phyloP scores from a whole-genome alignment of 2,888 invertebrate species.

The Osedax fenrisi region DNA sequence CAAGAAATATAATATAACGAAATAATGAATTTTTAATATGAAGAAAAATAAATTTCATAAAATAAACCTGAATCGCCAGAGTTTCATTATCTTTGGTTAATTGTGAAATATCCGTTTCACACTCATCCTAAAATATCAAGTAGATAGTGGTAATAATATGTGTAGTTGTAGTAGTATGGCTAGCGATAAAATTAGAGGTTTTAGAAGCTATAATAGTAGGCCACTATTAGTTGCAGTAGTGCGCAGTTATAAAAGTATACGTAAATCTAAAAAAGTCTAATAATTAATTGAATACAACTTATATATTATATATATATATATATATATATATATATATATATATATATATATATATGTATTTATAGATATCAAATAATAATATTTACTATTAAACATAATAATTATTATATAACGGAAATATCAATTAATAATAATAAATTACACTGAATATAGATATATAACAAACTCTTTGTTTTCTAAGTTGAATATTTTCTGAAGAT shows the following conservation, averaged over 20 bases:
- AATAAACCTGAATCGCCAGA: neutral
- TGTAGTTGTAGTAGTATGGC: too few relatives aligned
- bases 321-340: neutral
- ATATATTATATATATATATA: neutral
- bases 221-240: too few relatives aligned
- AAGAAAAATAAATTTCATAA: neutral
- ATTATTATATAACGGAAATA: too few relatives aligned
- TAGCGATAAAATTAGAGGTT: too few relatives aligned
- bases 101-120: neutral
- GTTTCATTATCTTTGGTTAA: neutral
- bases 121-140: neutral
- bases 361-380: too few relatives aligned
- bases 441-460: neutral
- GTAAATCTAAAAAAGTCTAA: too few relatives aligned
- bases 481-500: neutral
- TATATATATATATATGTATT: neutral
- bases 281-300: too few relatives aligned
- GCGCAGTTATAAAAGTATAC: too few relatives aligned
- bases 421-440: neutral
- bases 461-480: neutral
- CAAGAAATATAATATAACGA: neutral
- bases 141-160: too few relatives aligned
- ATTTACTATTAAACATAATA: too few relatives aligned
- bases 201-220: too few relatives aligned
- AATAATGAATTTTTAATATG: neutral